Percentiles rank a stretch among this genome's conserved stretches.
phyloP scores from a whole-genome alignment of 2,797 vertebrate genomes.

The Tachyglossus aculeatus region DNA sequence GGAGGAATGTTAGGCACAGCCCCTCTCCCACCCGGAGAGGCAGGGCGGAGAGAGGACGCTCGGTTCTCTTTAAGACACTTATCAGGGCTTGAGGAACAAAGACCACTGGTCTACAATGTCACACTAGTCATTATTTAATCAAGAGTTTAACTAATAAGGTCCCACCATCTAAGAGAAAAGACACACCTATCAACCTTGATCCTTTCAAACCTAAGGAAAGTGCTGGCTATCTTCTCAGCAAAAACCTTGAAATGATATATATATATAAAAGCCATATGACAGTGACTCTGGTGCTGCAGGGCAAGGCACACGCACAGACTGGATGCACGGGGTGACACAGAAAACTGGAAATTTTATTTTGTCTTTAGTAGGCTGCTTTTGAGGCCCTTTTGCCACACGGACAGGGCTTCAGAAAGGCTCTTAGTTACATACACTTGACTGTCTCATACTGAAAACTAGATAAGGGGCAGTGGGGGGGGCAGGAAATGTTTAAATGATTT shows the following conservation, averaged over 20 bases:
- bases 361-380: neutral
- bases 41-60: too few relatives aligned
- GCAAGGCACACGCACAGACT: too few relatives aligned
- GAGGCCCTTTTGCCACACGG: neutral
- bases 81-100: too few relatives aligned
- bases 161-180: too few relatives aligned
- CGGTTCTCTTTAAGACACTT: too few relatives aligned
- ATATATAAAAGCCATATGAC: neutral
- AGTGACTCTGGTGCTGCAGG: neutral
- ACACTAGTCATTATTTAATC: too few relatives aligned
- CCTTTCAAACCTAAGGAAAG: neutral
- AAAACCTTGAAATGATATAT: neutral
- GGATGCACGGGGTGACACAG: neutral
- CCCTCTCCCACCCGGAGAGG: too few relatives aligned
- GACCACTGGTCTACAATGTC: too few relatives aligned
- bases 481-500: neutral
- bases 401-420: too few relatives aligned
- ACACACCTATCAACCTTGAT: too few relatives aligned
- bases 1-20: too few relatives aligned
- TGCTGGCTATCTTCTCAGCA: neutral
- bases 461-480: neutral
- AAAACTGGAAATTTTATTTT: neutral
- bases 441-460: neutral
- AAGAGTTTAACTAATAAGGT: too few relatives aligned
- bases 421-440: neutral